A percentile compares a stretch with the other conserved stretches of the same genome.
phyloP scores from a whole-genome alignment of 64 coral and sea anemone species.

The Stylophora pistillata region DNA sequence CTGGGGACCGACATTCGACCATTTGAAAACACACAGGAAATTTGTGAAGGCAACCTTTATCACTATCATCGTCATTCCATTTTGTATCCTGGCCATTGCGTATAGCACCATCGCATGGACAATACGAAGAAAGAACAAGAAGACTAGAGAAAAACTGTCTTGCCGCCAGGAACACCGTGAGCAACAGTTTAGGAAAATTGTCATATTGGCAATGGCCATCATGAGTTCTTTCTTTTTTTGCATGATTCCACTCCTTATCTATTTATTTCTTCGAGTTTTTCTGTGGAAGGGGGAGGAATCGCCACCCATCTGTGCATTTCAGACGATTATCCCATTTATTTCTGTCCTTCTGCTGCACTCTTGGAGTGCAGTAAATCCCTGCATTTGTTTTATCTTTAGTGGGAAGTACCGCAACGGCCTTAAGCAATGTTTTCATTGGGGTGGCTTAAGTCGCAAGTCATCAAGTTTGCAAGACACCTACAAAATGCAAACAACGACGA shows the following conservation, averaged over 20 bases:
- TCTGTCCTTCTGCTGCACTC: conserved; percentile 10
- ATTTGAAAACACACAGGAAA: too few relatives aligned
- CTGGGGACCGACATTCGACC: not conserved
- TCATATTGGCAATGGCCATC: conserved; percentile 29
- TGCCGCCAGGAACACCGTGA: not conserved
- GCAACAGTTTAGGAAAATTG: not conserved
- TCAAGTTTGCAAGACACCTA: too few relatives aligned
- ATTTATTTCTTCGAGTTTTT: not conserved
- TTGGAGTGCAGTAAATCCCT: conserved; percentile 11
- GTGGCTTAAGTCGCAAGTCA: not conserved
- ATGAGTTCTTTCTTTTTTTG: not conserved
- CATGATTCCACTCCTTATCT: not conserved
- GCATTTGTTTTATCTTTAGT: conserved; percentile 26
- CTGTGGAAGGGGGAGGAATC: not conserved
- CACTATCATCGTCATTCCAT: not conserved
- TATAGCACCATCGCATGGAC: conserved; percentile 11
- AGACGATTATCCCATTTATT: not conserved
- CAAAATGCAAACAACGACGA: too few relatives aligned
- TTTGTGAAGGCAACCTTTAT: not conserved
- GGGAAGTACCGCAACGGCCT: conserved; percentile 25
- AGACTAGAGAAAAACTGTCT: not conserved
- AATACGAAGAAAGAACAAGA: not conserved
- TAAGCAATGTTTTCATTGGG: not conserved
- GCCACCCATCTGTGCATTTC: not conserved
- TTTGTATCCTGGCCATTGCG: not conserved